Percentiles rank a stretch among this genome's conserved stretches.
Conservation (phyloP, 2,113 vertebrate species). For the Mesocricetus auratus region DNA sequence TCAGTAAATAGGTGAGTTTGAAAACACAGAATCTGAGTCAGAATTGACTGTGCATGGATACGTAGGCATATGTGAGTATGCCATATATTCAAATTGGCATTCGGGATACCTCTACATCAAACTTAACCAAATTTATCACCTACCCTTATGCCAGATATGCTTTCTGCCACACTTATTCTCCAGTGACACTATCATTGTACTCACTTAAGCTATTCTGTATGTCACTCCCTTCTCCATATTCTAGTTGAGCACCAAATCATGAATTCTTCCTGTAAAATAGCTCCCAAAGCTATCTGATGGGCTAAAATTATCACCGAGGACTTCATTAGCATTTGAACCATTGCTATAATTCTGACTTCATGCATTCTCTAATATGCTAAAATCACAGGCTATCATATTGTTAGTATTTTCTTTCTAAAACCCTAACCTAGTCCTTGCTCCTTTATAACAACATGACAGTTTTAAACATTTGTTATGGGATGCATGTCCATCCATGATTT, state of each 20-base stretch:
- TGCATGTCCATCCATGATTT: not conserved
- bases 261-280: not conserved
- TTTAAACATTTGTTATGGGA: constrained; percentile 24
- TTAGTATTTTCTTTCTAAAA: constrained; percentile 39
- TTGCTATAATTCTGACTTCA: not conserved
- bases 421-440: not conserved
- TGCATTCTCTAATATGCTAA: not conserved
- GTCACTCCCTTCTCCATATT: not conserved
- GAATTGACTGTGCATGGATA: not conserved
- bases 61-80: not conserved
- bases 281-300: not conserved
- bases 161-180: not conserved
- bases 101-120: not conserved
- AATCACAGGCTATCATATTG: not conserved
- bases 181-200: not conserved
- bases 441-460: not conserved
- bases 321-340: not conserved
- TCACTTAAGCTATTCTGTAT: not conserved
- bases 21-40: not conserved
- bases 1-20: not conserved
- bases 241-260: not conserved
- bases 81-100: not conserved
- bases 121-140: not conserved
- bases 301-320: not conserved
- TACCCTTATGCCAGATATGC: not conserved